Base-by-base conservation (phyloP, 2,113 vertebrate genomes). In the Sula dactylatra region DNA sequence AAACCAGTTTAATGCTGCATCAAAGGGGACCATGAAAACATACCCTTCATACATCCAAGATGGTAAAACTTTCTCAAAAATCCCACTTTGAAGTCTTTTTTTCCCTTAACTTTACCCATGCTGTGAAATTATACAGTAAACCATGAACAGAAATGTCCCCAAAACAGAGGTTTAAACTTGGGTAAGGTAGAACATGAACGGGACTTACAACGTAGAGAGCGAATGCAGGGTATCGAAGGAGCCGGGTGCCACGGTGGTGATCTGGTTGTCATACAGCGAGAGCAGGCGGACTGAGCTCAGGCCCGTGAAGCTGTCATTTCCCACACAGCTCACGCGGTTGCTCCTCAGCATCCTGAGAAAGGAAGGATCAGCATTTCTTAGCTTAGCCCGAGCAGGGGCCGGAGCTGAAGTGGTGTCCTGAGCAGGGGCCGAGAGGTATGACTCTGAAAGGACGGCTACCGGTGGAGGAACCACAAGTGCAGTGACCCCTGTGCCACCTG, bases 261-360 rank as follows among this genome's bases (percentile, higher is more conserved):
- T 99, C 96, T 99, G 99, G 98, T 99, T 99, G 97, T 99, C 99
- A 19, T 99, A 99, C 45, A 99, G 98, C 0, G 99, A 99, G 71
- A 99, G 98, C 86, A 99, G 97, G 42, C 99, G 99, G 27, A 99
- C 99, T 2, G 99, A 99, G 91, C 99, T 99, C 94, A 99, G 97
- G 16, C 99, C 99, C 6, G 99, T 99, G 84, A 99, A 99, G 94
- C 99, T 99, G 96, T 99, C 98, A 13, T 99, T 99, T 64, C 99
- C 99, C 84, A 99, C 99, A 94, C 99, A 99, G 98, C 98, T 99
- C 97, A 99, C 99, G 10, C 98, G 99, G 97, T 99, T 99, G 93
- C 99, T 99, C 96, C 99, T 98, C 93, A 99, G 96, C 99, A 99
- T 99, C 82, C 99, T 99, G 88, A 66, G 38, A 45, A 81, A 89